Evolutionary conservation across 2,113 vertebrate genomes (phyloP), one percentile per base, ranked within the genome.

Genomic region (Actenoides hombroni): DNA sequence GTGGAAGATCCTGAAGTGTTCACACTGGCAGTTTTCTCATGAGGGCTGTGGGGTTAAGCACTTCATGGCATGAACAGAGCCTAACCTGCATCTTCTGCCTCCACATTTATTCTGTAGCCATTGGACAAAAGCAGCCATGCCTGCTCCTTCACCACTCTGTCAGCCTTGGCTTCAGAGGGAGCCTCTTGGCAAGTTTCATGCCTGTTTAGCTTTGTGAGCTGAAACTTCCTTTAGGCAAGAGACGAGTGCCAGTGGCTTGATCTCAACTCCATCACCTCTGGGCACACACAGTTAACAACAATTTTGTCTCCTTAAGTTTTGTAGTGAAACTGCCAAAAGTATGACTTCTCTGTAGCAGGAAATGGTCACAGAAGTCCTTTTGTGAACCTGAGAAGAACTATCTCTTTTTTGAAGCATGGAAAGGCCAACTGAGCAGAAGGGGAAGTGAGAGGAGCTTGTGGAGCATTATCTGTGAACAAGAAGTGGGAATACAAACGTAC

Each of bases 1-100:
- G 44, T 11, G 63, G 49, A 53, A 54, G 9, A 0, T 17, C 80
- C 63, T 44, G 31, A 63, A 57, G 19, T 1, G 40, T 0, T 0
- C 4, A 5, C 0, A 51, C 64, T 3, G 3, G n/a, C 40, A 68
- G 49, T n/a, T 79, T 63, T 71, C 60, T 79, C 69, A 1, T 16
- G 78, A 82, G 28, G 25, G 46, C 69, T 48, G 51, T 51, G 65
- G 19, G 24, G 13, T 67, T 75, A 37, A 49, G 60, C 15, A 9
- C 56, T 63, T 51, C 35, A 11, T 46, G 42, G 14, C 17, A 40
- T 1, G 9, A 90, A 15, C 61, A 84, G 78, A 48, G 61, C 35
- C 26, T 61, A 93, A 48, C 33, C 51, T 20, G 18, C 8, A 16
- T 64, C 68, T 75, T 84, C 68, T 48, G 37, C 56, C 94, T 85